These are phyloP conservation scores for Hesperophylax magnus DNA, from an alignment of 1,140 invertebrate species.

Conservation along the genomic window DNA sequence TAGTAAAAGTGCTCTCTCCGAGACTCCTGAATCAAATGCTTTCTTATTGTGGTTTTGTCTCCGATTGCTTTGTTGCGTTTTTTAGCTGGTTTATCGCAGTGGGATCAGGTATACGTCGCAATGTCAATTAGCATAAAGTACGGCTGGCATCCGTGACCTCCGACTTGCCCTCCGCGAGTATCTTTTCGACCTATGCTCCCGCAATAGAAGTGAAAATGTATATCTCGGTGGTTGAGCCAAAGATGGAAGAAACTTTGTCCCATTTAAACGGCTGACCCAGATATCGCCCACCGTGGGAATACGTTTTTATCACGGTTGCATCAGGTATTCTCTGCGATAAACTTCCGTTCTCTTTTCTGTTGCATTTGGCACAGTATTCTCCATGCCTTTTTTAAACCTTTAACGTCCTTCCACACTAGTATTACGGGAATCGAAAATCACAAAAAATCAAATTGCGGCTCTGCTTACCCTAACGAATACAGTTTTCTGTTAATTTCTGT, in stretches of 20 bases:
- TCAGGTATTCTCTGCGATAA: not conserved
- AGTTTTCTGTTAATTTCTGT: too few species aligned
- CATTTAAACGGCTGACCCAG: constrained; percentile 16
- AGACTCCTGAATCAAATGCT: not conserved
- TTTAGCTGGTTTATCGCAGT: not conserved
- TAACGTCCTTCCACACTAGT: too few species aligned
- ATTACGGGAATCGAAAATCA: too few species aligned
- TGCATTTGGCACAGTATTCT: not conserved
- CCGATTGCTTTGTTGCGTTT: not conserved
- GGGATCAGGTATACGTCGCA: constrained; percentile 4
- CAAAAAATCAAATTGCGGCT: too few species aligned
- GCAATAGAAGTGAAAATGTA: constrained; percentile 22
- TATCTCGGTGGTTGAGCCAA: constrained; percentile 9
- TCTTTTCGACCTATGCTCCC: constrained; percentile 20
- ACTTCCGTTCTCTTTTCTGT: constrained; percentile 25
- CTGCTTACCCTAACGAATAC: too few species aligned
- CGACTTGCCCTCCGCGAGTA: constrained; percentile 2
- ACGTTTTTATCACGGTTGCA: not conserved
- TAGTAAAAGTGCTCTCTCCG: not conserved
- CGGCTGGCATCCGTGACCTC: constrained; percentile 4
- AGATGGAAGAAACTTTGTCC: constrained; percentile 24
- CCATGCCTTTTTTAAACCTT: too few species aligned
- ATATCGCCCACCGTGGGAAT: constrained; percentile 25
- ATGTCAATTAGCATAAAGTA: constrained; percentile 38
- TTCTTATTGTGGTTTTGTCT: not conserved